Conservation (phyloP, 1,140 invertebrate species). For the Drosophila willistoni region DNA sequence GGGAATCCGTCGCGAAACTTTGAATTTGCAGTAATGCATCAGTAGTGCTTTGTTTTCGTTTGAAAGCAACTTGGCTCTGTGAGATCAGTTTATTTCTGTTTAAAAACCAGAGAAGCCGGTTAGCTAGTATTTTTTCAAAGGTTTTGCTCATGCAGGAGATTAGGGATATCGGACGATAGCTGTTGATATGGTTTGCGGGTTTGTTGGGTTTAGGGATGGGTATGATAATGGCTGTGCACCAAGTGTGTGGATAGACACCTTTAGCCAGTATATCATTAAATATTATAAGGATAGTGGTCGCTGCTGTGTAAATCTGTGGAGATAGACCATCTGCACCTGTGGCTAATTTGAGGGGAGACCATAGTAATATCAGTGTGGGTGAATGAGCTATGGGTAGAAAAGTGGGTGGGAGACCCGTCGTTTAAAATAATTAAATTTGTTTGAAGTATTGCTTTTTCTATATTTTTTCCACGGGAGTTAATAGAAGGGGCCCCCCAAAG, state of each 20-base stretch:
- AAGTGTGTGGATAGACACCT: slow-evolving; percentile 2
- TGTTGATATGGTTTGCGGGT: not conserved
- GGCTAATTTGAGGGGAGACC: not conserved
- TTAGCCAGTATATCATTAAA: too few species aligned
- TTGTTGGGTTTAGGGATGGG: slow-evolving; percentile 25
- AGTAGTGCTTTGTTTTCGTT: not conserved
- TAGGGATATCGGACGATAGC: not conserved
- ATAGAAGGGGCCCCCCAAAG: not conserved
- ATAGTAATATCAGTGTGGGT: slow-evolving; percentile 8
- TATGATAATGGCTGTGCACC: slow-evolving; percentile 16
- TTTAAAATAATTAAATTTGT: not conserved
- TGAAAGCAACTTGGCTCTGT: not conserved
- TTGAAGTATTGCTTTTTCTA: not conserved
- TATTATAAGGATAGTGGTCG: too few species aligned
- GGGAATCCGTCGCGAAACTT: not conserved
- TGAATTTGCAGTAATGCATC: not conserved
- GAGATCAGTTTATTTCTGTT: slow-evolving; percentile 2
- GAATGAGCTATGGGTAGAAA: slow-evolving; percentile 17
- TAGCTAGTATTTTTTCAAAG: slow-evolving; percentile 4
- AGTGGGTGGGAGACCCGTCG: slow-evolving; percentile 8
- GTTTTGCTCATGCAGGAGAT: not conserved
- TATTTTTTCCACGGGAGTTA: not conserved
- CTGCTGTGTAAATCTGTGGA: too few species aligned
- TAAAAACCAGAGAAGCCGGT: too few species aligned
- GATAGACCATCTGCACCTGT: too few species aligned